Percentiles rank a stretch among this genome's conserved stretches.
Conservation (phyloP, 2,113 vertebrate genomes). For the Microcebus ravelobensis region DNA sequence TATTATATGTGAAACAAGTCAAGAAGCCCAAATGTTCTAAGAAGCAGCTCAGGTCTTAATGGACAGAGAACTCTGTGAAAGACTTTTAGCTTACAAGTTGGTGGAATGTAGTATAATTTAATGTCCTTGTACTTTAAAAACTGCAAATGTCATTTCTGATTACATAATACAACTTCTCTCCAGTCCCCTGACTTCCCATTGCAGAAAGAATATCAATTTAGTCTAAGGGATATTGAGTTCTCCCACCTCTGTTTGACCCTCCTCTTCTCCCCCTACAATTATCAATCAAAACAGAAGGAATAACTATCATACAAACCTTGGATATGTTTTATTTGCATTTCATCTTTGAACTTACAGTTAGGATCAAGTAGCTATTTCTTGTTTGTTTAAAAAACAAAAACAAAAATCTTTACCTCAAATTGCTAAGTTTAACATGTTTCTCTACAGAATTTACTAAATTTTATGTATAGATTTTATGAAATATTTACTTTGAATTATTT, state of each 20-base stretch:
- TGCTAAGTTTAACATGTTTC: constrained; percentile 19
- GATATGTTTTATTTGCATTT: constrained; percentile 32
- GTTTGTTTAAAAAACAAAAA: not conserved
- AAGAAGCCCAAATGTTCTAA: not conserved
- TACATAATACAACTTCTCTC: not conserved
- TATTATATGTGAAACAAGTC: constrained; percentile 16
- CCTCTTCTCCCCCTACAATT: not conserved
- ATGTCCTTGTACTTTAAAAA: constrained; percentile 29
- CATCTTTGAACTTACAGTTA: constrained; percentile 1
- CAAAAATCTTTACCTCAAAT: not conserved
- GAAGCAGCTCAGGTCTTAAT: not conserved
- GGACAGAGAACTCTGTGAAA: constrained; percentile 4
- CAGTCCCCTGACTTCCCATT: not conserved
- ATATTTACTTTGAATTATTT: constrained; percentile 48
- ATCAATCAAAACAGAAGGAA: not conserved
- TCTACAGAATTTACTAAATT: constrained; percentile 22
- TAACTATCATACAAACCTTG: not conserved
- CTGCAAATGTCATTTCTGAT: constrained; percentile 41
- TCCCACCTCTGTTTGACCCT: not conserved
- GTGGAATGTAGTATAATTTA: constrained; percentile 1
- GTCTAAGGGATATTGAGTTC: constrained; percentile 21
- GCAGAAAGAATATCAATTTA: constrained; percentile 23
- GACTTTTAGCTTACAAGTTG: not conserved
- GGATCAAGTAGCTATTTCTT: not conserved
- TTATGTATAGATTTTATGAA: constrained; percentile 13